These are phyloP conservation scores for Drosophila mauritiana DNA, from an alignment of 1,140 invertebrate species.

Conservation along the genomic window DNA sequence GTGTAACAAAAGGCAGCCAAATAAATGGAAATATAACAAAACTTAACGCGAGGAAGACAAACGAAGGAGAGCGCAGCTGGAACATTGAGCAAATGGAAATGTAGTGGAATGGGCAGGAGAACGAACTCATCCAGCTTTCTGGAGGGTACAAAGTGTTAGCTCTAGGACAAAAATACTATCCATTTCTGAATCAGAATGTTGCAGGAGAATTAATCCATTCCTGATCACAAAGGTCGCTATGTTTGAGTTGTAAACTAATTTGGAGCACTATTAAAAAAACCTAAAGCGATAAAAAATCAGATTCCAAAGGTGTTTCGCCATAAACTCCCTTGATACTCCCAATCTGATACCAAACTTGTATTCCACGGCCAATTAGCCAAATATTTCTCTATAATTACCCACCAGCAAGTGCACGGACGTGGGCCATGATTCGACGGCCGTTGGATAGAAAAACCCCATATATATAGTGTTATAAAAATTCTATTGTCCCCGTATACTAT, in stretches of 20 bases:
- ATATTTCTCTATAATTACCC: slow-evolving; percentile 44
- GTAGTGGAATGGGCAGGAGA: slow-evolving; percentile 19
- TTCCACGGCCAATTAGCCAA: slow-evolving; percentile 32
- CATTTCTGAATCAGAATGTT: no score
- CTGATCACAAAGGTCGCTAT: background rate
- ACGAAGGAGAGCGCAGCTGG: slow-evolving; percentile 51
- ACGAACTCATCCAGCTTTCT: background rate
- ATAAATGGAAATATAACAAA: slow-evolving; percentile 80
- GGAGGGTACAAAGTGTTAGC: background rate
- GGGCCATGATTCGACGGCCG: slow-evolving; percentile 33
- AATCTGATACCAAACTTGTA: slow-evolving; percentile 41
- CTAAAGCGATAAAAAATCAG: slow-evolving; percentile 38
- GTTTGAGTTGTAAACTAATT: slow-evolving; percentile 4
- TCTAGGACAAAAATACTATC: background rate
- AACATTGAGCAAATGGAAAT: slow-evolving; percentile 44
- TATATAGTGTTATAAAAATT: slow-evolving; percentile 42
- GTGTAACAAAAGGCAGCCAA: slow-evolving; percentile 79
- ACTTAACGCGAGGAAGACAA: slow-evolving; percentile 64
- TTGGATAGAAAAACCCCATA: slow-evolving; percentile 23
- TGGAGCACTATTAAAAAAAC: slow-evolving; percentile 9
- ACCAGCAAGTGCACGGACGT: slow-evolving; percentile 26
- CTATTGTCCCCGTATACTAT: slow-evolving; percentile 48
- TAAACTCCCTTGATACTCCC: background rate
- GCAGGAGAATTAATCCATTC: no score
- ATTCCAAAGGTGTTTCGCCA: slow-evolving; percentile 15